Conservation (phyloP, 2,113 vertebrate genomes). For the Fulmarus glacialis region DNA sequence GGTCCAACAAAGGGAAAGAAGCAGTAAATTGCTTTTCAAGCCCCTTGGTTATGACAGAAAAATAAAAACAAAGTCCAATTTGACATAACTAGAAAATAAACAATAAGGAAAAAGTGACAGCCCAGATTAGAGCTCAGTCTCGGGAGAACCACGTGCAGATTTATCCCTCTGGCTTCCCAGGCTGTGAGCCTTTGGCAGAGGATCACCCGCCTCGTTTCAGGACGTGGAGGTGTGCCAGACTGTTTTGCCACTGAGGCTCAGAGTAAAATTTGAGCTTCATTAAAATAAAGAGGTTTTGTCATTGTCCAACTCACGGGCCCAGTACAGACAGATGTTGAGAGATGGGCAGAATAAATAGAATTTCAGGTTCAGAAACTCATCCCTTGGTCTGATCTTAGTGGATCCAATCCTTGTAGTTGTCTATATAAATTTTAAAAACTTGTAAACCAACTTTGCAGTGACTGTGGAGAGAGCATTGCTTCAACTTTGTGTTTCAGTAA, state of each 20-base stretch:
- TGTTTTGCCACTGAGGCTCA: background rate
- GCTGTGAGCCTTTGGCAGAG: background rate
- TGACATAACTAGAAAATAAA: background rate
- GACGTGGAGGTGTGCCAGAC: background rate
- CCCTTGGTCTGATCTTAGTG: background rate
- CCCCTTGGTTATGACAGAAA: background rate
- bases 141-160: background rate
- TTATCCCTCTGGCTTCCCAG: background rate
- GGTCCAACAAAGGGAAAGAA: background rate
- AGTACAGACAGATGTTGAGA: background rate
- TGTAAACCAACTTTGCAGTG: background rate
- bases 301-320: background rate
- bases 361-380: background rate
- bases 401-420: background rate
- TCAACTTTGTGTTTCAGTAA: background rate
- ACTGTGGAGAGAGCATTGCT: background rate
- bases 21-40: constrained; percentile 22
- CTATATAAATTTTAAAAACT: background rate
- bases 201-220: accelerated
- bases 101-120: background rate
- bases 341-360: background rate
- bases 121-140: background rate
- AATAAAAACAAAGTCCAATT: background rate
- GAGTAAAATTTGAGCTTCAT: background rate
- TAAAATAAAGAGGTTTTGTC: background rate